Conservation (phyloP, 2,888 invertebrate species). For the Anodontia alba region DNA sequence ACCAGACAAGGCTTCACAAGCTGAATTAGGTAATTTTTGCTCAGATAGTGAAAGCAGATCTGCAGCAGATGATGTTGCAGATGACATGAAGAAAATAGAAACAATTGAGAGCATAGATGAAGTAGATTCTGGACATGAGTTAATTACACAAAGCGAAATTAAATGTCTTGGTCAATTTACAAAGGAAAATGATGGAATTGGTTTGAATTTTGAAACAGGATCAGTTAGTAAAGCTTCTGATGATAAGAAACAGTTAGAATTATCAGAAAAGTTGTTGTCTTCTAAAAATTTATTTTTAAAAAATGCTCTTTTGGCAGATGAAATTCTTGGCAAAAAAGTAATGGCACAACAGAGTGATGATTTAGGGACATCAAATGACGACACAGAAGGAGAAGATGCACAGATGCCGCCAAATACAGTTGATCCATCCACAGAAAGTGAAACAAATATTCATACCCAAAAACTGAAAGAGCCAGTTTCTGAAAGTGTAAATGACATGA, state of each 20-base stretch:
- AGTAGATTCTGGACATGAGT: slow-evolving; percentile 21
- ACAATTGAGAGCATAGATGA: slow-evolving; percentile 17
- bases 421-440: too few relatives aligned
- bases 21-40: not conserved
- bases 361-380: too few relatives aligned
- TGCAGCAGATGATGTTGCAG: not conserved
- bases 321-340: not conserved
- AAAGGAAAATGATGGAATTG: not conserved
- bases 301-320: not conserved
- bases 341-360: not conserved
- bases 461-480: too few relatives aligned
- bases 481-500: not conserved
- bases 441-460: too few relatives aligned
- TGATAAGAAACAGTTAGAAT: not conserved
- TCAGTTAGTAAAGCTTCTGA: not conserved
- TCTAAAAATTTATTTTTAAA: not conserved
- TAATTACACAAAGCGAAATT: not conserved
- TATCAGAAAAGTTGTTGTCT: not conserved
- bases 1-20: too few relatives aligned
- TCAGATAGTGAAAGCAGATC: not conserved
- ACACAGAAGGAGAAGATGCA: too few relatives aligned
- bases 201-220: not conserved
- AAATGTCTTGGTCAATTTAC: not conserved
- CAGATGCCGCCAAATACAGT: too few relatives aligned
- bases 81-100: not conserved